phyloP scores from a whole-genome alignment of 2,888 invertebrate species.

The Octodonta nipae region DNA sequence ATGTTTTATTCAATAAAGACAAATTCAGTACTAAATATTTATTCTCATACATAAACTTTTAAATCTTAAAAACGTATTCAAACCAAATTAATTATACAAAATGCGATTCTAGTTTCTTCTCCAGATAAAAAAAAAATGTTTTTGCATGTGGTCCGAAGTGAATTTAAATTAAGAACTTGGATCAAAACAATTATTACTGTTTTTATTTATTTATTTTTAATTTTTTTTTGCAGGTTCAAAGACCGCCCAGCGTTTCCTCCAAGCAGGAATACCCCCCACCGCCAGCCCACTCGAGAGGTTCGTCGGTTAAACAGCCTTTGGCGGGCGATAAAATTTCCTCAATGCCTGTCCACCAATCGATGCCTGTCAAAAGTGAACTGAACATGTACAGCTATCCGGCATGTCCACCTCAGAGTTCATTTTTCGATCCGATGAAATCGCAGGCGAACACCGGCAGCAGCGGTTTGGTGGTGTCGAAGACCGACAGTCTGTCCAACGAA shows the following conservation, averaged over 20 bases:
- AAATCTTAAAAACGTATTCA: too few species aligned
- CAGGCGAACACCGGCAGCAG: slow-evolving; percentile 30
- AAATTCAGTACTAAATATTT: too few species aligned
- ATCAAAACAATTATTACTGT: neutral
- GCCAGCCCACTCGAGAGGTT: slow-evolving; percentile 34
- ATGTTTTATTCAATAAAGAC: too few species aligned
- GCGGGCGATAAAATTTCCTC: neutral
- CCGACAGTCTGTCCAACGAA: slow-evolving; percentile 48
- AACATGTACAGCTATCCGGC: slow-evolving; percentile 54
- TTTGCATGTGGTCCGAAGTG: too few species aligned
- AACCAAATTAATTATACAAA: too few species aligned
- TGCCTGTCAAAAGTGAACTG: slow-evolving; percentile 46
- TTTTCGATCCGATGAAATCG: slow-evolving; percentile 46
- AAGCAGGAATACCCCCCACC: slow-evolving; percentile 39
- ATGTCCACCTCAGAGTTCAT: slow-evolving; percentile 35
- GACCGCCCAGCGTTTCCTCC: slow-evolving; percentile 31
- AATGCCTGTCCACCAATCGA: slow-evolving; percentile 16
- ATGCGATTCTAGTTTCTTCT: too few species aligned
- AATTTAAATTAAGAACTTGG: too few species aligned
- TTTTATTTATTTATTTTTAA: neutral
- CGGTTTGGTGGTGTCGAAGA: slow-evolving; percentile 32
- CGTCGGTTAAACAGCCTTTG: slow-evolving; percentile 16
- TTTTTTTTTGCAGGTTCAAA: slow-evolving; percentile 19
- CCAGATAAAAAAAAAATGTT: too few species aligned
- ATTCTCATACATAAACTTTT: too few species aligned